Evolutionary conservation across 2,113 vertebrate species (phyloP).

Genomic region (Etheostoma cragini): DNA sequence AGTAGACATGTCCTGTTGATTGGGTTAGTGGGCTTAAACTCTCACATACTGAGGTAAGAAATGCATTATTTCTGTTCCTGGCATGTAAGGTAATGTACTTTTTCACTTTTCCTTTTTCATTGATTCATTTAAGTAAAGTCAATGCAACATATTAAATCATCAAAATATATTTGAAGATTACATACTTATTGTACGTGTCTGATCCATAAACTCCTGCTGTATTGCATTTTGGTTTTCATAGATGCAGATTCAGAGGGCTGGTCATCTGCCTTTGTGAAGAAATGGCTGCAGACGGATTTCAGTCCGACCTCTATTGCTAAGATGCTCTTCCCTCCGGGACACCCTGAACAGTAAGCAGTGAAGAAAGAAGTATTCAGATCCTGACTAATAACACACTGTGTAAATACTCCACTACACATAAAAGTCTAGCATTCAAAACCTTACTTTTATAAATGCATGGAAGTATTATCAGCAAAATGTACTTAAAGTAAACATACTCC

Average conservation of each 20-base stretch:
- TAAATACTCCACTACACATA: no score
- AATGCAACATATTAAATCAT: conserved; percentile 1
- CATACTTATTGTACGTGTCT: not conserved
- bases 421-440: no score
- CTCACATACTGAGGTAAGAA: conserved; percentile 72
- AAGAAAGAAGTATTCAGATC: no score
- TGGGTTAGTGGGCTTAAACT: conserved; percentile 61
- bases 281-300: conserved; percentile 83
- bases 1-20: conserved; percentile 65
- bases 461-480: no score
- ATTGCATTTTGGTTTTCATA: conserved; percentile 48
- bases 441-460: no score
- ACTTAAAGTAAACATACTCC: no score
- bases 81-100: conserved; percentile 68
- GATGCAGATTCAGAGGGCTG: conserved; percentile 81
- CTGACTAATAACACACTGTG: no score
- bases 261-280: conserved; percentile 83
- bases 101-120: conserved; percentile 2
- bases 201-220: conserved; percentile 7
- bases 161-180: not conserved
- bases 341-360: conserved; percentile 65
- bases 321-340: conserved; percentile 71
- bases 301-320: conserved; percentile 74
- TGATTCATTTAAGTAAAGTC: not conserved
- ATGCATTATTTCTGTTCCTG: conserved; percentile 28